Evolutionary conservation across 2,113 vertebrate species (phyloP), one percentile per base, ranked within the genome.

Genomic region (Urocynchramus pylzowi): DNA sequence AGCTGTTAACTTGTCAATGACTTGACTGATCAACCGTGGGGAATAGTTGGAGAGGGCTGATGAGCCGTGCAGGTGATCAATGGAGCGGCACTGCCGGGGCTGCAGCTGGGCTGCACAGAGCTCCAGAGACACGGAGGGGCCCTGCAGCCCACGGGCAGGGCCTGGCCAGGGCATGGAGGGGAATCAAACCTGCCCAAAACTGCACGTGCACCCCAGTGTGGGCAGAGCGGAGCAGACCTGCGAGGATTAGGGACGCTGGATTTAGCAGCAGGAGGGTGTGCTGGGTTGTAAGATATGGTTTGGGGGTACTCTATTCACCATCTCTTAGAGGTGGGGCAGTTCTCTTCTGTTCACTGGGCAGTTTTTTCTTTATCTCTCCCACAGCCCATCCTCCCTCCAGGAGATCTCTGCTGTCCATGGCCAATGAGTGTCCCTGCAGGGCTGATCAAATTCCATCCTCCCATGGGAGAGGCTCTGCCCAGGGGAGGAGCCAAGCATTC

Each of bases 1-100:
- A 95, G 92, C 89, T 85, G 83, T 94, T 94, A 95, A 88, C 65
- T 82, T 75, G 89, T 88, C 94, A 75, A 33, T 82, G 89, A 75
- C 89, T 71, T 71, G 89, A 67, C 94, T 57, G 92, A 92, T 92
- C 94, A 95, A 37, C 19, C 21, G 2, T 67, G 42, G 67, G 47
- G 71, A 70, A 61, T 21, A 20, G 56, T 1, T 47, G 42, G 69
- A 52, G 56, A n/a, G 8, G n/a, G 52, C 65, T 78, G 89, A 71
- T 44, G 86, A 95, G 83, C 60, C 7, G 3, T 53, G 91, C 42
- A 22, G 64, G 18, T 12, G 18, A 82, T 78, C 83, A 17, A 27
- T 35, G 49, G 39, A 7, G 1, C 2, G 2, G 42, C 67, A 26
- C 5, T 2, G n/a, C 33, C 0, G 1, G 56, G 27, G 59, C 59